Evolutionary conservation across 30 jellyfish, hydroid and myxozoan species (phyloP).

Genomic region (Hydractinia symbiolongicarpus): DNA sequence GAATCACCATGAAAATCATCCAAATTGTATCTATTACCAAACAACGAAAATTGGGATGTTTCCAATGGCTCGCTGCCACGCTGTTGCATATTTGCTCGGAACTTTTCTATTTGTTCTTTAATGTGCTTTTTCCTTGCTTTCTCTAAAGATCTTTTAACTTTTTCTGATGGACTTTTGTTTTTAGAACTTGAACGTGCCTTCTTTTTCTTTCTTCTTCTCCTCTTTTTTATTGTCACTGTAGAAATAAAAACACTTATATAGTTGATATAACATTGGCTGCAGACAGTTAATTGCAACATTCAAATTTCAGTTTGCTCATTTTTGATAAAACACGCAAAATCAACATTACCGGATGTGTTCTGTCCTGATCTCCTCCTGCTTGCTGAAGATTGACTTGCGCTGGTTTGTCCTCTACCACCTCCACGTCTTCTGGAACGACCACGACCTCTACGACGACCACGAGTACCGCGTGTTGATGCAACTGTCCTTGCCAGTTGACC

Average conservation of each 20-base stretch:
- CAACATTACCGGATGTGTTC: not conserved
- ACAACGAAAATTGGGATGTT: not conserved
- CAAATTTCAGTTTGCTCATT: not conserved
- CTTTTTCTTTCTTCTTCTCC: not conserved
- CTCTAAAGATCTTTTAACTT: not conserved
- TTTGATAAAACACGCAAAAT: not conserved
- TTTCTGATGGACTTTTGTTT: not conserved
- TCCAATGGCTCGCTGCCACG: not conserved
- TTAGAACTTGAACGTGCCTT: not conserved
- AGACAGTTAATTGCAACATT: not conserved
- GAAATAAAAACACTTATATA: not conserved
- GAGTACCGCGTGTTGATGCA: constrained; percentile 4
- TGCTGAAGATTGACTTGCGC: not conserved
- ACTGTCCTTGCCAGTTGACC: constrained; percentile 32
- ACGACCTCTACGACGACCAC: not conserved
- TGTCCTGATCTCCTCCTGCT: not conserved
- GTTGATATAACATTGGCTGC: not conserved
- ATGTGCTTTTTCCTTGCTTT: constrained; percentile 1
- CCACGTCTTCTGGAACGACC: constrained; percentile 14
- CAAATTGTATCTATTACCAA: constrained; percentile 16
- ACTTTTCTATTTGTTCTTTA: constrained; percentile 1
- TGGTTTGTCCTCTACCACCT: constrained; percentile 3
- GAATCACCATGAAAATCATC: constrained; percentile 14
- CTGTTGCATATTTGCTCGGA: not conserved
- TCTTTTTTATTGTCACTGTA: not conserved